Conservation (phyloP, 2,888 invertebrate genomes). For the Drosophila longiperda region DNA sequence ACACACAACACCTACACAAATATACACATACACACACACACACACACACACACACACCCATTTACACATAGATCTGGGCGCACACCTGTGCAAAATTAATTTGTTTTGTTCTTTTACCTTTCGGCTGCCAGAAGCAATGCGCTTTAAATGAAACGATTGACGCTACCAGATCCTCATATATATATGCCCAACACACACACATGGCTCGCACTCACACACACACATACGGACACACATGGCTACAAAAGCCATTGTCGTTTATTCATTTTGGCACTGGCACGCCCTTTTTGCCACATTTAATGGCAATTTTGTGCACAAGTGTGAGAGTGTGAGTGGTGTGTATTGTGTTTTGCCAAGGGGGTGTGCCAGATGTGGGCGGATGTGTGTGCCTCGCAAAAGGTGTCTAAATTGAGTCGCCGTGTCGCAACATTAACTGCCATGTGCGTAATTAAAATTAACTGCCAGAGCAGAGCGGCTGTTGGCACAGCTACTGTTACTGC, state of each 20-base stretch:
- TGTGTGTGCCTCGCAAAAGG: slow-evolving; percentile 54
- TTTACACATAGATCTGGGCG: slow-evolving; percentile 26
- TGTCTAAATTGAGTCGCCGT: slow-evolving; percentile 78
- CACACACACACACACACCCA: slow-evolving; percentile 22
- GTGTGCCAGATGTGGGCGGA: background rate
- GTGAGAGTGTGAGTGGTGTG: slow-evolving; percentile 16
- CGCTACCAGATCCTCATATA: slow-evolving; percentile 53
- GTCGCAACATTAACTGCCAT: slow-evolving; percentile 75
- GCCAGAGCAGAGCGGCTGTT: slow-evolving; percentile 33
- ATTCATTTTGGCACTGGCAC: slow-evolving; percentile 55
- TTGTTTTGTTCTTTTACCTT: slow-evolving; percentile 73
- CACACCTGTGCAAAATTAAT: slow-evolving; percentile 71
- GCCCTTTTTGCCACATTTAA: slow-evolving; percentile 65
- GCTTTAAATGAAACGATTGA: slow-evolving; percentile 74
- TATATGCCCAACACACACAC: slow-evolving; percentile 12
- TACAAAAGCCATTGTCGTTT: slow-evolving; percentile 74
- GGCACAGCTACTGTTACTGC: slow-evolving; percentile 19
- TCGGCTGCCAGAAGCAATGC: slow-evolving; percentile 48
- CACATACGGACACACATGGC: slow-evolving; percentile 38
- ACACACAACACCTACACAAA: slow-evolving; percentile 34
- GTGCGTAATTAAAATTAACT: slow-evolving; percentile 81
- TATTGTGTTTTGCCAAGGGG: slow-evolving; percentile 17
- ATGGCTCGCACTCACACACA: background rate
- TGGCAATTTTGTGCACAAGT: slow-evolving; percentile 66
- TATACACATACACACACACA: slow-evolving; percentile 42